Percentiles rank a stretch among this genome's conserved stretches.
Evolutionary conservation across 2,888 invertebrate genomes (phyloP).

Genomic region (Acleris holmiana): DNA sequence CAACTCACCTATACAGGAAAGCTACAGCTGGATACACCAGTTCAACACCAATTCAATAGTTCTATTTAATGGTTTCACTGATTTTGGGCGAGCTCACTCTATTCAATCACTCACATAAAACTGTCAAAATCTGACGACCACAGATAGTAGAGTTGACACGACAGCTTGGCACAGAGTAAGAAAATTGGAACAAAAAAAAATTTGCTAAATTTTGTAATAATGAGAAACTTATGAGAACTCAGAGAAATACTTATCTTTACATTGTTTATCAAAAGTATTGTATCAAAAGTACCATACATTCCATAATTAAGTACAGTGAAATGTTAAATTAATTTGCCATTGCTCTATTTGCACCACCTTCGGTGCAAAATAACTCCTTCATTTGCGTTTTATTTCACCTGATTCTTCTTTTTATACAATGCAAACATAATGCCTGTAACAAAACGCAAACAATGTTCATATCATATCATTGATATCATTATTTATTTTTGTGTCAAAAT

Average conservation of each 20-base stretch:
- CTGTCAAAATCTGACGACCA: slow-evolving; percentile 48
- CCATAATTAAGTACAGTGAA: too few relatives aligned
- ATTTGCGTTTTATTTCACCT: slow-evolving; percentile 2
- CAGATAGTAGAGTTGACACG: slow-evolving; percentile 32
- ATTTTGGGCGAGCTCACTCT: slow-evolving; percentile 49
- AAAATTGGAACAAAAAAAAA: neutral
- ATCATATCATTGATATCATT: too few relatives aligned
- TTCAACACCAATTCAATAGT: slow-evolving; percentile 44
- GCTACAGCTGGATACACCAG: slow-evolving; percentile 40
- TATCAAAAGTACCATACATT: too few relatives aligned
- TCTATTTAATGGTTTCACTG: slow-evolving; percentile 58
- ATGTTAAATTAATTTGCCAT: too few relatives aligned
- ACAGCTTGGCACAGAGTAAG: slow-evolving; percentile 29
- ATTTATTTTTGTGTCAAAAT: slow-evolving; percentile 36
- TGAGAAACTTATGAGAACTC: too few relatives aligned
- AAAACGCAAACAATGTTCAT: slow-evolving; percentile 22
- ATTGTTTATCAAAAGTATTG: too few relatives aligned
- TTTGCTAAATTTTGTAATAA: too few relatives aligned
- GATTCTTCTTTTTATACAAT: neutral
- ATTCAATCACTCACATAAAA: slow-evolving; percentile 44
- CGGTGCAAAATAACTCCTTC: neutral
- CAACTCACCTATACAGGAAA: slow-evolving; percentile 57
- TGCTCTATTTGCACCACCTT: too few relatives aligned
- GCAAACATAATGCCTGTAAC: neutral
- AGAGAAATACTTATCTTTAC: too few relatives aligned